phyloP scores from a whole-genome alignment of 2,797 vertebrate species.

The Sebastolobus altivelis region DNA sequence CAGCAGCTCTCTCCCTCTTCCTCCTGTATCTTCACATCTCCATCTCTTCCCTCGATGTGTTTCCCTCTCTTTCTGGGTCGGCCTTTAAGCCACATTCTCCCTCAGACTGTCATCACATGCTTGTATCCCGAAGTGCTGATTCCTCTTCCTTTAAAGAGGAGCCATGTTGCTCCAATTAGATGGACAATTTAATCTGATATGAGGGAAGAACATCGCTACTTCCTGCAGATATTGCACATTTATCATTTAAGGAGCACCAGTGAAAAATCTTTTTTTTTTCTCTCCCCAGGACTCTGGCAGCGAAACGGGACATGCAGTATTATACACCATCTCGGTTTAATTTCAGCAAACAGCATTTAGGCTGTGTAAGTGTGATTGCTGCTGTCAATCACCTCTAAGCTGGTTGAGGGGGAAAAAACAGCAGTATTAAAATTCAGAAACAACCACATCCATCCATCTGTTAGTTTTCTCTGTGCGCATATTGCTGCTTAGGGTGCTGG shows the following conservation, averaged over 20 bases:
- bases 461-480: neutral
- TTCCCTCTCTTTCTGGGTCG: neutral
- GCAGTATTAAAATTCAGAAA: conserved; percentile 32
- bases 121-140: conserved; percentile 35
- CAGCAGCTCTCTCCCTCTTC: conserved; percentile 10
- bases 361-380: conserved; percentile 65
- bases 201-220: conserved; percentile 46
- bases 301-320: conserved; percentile 39
- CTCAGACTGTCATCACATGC: neutral
- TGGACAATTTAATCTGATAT: conserved; percentile 74
- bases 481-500: conserved; percentile 10
- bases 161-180: conserved; percentile 70
- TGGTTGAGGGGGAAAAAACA: conserved; percentile 3
- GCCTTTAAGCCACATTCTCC: neutral
- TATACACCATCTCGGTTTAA: conserved; percentile 62
- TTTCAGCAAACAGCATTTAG: conserved; percentile 72
- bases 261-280: conserved; percentile 71
- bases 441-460: conserved; percentile 8
- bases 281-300: conserved; percentile 39
- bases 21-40: conserved; percentile 12
- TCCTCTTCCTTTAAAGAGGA: conserved; percentile 53
- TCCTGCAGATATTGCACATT: conserved; percentile 61
- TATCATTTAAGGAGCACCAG: conserved; percentile 76
- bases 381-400: conserved; percentile 68
- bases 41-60: neutral